These are phyloP conservation scores for Dipodomys merriami DNA, from an alignment of 2,113 vertebrate genomes.

Conservation along the genomic window DNA sequence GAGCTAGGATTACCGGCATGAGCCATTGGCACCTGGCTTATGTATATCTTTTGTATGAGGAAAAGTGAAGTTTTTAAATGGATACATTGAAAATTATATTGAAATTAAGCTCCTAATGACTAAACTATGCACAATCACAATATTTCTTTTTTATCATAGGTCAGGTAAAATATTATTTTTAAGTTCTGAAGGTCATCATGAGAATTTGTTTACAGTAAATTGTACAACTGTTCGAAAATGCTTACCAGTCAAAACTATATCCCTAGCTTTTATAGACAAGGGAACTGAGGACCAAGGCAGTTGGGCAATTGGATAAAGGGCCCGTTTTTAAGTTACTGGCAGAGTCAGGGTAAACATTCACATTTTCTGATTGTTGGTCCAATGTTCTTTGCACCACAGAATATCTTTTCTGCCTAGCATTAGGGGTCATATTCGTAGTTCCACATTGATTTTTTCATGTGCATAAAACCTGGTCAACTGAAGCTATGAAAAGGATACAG, in stretches of 20 bases:
- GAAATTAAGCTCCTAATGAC: constrained; percentile 18
- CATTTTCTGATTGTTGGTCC: neutral
- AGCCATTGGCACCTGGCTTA: no score
- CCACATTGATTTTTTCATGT: neutral
- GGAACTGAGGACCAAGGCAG: neutral
- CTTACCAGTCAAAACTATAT: neutral
- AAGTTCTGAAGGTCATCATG: neutral
- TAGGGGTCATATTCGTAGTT: neutral
- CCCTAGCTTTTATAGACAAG: constrained; percentile 2
- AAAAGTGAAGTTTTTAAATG: constrained; percentile 43
- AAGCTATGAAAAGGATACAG: constrained; percentile 18
- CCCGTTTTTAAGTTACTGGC: neutral
- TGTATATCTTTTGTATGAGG: constrained; percentile 22
- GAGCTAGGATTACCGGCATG: no score
- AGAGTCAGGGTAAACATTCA: neutral
- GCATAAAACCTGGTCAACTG: constrained; percentile 37
- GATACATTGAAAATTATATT: constrained; percentile 26
- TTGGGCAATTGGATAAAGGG: neutral
- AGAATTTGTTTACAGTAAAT: neutral
- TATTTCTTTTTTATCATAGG: constrained; percentile 22
- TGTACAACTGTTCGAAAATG: constrained; percentile 29
- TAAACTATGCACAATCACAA: constrained; percentile 3
- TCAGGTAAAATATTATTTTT: constrained; percentile 8
- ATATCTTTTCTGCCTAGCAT: neutral
- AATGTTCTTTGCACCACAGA: neutral